phyloP scores from a whole-genome alignment of 2,888 invertebrate genomes.

The Nymphalis c-album region DNA sequence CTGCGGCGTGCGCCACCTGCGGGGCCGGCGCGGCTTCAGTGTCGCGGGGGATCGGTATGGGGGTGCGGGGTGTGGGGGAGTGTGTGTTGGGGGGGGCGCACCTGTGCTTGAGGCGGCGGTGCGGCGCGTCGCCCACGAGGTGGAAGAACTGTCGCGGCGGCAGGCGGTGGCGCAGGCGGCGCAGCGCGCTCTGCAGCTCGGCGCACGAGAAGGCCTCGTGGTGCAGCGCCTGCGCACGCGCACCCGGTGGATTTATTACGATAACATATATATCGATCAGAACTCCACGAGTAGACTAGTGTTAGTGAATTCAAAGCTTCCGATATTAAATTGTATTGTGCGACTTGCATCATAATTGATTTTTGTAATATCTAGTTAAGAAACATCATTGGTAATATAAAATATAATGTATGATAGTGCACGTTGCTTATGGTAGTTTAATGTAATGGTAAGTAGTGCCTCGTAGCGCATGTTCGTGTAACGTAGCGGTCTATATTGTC shows the following conservation, averaged over 20 bases:
- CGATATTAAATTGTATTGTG: too few relatives aligned
- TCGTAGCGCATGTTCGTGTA: neutral
- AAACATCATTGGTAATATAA: too few relatives aligned
- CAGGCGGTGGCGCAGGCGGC: slow-evolving; percentile 71
- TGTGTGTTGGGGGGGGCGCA: slow-evolving; percentile 30
- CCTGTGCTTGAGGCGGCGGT: slow-evolving; percentile 65
- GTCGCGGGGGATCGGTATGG: slow-evolving; percentile 55
- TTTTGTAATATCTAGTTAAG: neutral
- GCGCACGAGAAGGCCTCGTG: slow-evolving; percentile 82
- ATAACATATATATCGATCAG: too few relatives aligned
- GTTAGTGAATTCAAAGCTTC: too few relatives aligned
- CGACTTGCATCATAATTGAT: neutral
- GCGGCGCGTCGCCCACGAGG: slow-evolving; percentile 69
- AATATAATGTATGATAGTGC: too few relatives aligned
- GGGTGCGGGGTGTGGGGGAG: slow-evolving; percentile 58
- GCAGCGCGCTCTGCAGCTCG: slow-evolving; percentile 60
- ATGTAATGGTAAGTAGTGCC: neutral
- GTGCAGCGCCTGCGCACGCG: slow-evolving; percentile 74
- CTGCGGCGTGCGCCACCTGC: slow-evolving; percentile 42
- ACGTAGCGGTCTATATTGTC: neutral
- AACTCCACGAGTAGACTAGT: too few relatives aligned
- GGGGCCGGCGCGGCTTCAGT: slow-evolving; percentile 85
- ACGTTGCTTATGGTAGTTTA: too few relatives aligned
- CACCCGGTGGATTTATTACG: neutral
- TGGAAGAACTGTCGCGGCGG: slow-evolving; percentile 76